Evolutionary conservation across 2,888 invertebrate genomes (phyloP).

Genomic region (Glaucopsyche alexis): DNA sequence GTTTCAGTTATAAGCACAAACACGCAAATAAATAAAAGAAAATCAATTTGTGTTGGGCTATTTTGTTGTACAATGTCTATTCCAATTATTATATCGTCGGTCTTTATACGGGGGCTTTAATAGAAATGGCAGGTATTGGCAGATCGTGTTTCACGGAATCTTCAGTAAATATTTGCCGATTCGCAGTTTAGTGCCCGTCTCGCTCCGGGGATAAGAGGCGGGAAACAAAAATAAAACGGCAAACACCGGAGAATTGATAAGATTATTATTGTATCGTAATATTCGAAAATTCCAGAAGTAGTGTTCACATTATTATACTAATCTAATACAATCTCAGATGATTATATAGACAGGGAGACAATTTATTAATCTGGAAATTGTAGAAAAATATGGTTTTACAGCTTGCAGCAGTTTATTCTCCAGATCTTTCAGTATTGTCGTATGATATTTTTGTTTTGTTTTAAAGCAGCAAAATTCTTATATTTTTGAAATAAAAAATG

Average conservation of each 20-base stretch:
- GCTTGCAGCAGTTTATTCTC: too few species aligned
- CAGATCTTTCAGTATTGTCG: too few species aligned
- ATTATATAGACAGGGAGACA: too few species aligned
- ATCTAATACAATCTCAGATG: too few species aligned
- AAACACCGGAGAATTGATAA: conserved; percentile 16
- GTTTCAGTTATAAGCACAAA: too few species aligned
- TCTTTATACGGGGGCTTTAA: conserved; percentile 63
- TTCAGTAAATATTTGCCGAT: conserved; percentile 57
- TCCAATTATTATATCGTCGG: conserved; percentile 44
- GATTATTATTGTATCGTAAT: conserved; percentile 22
- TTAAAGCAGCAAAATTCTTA: too few species aligned
- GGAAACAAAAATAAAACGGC: conserved; percentile 20
- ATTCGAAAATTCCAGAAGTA: background rate
- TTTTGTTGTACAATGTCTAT: conserved; percentile 2
- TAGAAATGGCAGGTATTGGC: conserved; percentile 53
- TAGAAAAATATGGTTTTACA: too few species aligned
- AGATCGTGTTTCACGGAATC: conserved; percentile 41
- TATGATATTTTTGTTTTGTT: too few species aligned
- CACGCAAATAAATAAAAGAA: background rate
- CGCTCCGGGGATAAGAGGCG: conserved; percentile 16
- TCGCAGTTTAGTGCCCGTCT: conserved; percentile 43
- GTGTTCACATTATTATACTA: background rate
- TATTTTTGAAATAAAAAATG: too few species aligned
- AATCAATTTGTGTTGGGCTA: too few species aligned
- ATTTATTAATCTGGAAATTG: too few species aligned